A percentile compares a stretch with the other conserved stretches of the same genome.
These are phyloP conservation scores for Diorhabda elongata DNA, from an alignment of 1,140 invertebrate species.

Conservation along the genomic window DNA sequence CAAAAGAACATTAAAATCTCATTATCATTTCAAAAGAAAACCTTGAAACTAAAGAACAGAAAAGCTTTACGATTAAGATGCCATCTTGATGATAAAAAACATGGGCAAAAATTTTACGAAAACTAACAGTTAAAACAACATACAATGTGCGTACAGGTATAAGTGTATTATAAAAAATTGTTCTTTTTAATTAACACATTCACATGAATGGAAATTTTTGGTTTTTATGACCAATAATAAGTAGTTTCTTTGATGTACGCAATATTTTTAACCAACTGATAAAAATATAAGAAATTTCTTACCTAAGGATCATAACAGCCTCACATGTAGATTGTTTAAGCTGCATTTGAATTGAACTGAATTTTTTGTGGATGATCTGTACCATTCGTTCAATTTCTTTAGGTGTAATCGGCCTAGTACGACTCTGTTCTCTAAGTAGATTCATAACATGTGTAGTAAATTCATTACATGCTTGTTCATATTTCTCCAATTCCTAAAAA, in stretches of 20 bases:
- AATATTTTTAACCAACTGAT: neutral
- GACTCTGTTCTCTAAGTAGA: slow-evolving; percentile 92
- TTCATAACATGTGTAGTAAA: slow-evolving; percentile 99
- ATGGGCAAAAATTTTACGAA: too few relatives aligned
- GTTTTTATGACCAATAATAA: neutral
- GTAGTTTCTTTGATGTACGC: neutral
- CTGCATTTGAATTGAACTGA: slow-evolving; percentile 99
- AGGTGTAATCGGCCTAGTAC: slow-evolving; percentile 88
- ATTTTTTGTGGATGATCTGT: slow-evolving; percentile 99
- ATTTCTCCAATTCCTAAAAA: slow-evolving; percentile 16
- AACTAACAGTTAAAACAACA: too few relatives aligned
- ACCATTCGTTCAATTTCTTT: slow-evolving; percentile 99
- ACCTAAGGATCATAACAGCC: slow-evolving; percentile 98
- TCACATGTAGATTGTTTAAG: slow-evolving; percentile 99
- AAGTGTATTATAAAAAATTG: too few relatives aligned
- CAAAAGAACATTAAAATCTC: too few relatives aligned
- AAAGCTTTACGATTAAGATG: too few relatives aligned
- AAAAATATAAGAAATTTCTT: neutral
- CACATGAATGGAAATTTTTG: too few relatives aligned
- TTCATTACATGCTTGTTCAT: slow-evolving; percentile 97
- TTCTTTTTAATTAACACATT: too few relatives aligned
- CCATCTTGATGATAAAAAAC: too few relatives aligned
- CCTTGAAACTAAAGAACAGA: too few relatives aligned
- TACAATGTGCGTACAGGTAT: too few relatives aligned
- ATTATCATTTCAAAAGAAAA: too few relatives aligned